phyloP scores from a whole-genome alignment of 2,888 invertebrate species.

The Melitaea athalia region DNA sequence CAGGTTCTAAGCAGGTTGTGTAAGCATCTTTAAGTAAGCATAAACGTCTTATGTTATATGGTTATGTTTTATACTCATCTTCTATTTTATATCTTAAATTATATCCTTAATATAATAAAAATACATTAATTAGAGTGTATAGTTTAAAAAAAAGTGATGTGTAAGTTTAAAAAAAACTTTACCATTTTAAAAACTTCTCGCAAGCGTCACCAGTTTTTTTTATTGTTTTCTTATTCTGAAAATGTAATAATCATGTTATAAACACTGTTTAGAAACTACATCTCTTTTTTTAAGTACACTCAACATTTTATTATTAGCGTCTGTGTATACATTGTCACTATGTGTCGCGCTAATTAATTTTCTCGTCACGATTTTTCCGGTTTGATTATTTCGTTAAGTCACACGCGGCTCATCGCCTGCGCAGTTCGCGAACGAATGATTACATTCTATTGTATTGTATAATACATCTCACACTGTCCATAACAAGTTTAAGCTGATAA shows the following conservation, averaged over 20 bases:
- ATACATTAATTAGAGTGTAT: no score
- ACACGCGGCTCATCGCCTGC: slow-evolving; percentile 39
- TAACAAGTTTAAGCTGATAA: slow-evolving; percentile 40
- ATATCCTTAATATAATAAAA: no score
- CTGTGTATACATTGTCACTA: slow-evolving; percentile 29
- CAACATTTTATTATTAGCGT: neutral
- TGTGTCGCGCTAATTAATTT: slow-evolving; percentile 35
- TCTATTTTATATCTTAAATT: no score
- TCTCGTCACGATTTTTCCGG: slow-evolving; percentile 45
- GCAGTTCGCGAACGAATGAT: slow-evolving; percentile 38
- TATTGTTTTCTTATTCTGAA: neutral
- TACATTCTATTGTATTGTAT: slow-evolving; percentile 21
- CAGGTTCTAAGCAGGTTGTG: slow-evolving; percentile 19
- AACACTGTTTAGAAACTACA: neutral
- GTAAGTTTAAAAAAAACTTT: neutral
- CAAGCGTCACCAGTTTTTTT: neutral
- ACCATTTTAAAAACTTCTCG: neutral
- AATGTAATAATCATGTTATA: neutral
- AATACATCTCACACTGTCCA: slow-evolving; percentile 33
- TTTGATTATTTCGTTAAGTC: slow-evolving; percentile 24
- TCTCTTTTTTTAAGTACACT: neutral
- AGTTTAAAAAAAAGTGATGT: no score
- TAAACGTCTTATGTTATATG: no score
- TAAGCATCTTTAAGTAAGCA: no score
- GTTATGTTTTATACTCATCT: no score